Conservation (phyloP, 2,113 vertebrate genomes). For the Callorhinus ursinus region DNA sequence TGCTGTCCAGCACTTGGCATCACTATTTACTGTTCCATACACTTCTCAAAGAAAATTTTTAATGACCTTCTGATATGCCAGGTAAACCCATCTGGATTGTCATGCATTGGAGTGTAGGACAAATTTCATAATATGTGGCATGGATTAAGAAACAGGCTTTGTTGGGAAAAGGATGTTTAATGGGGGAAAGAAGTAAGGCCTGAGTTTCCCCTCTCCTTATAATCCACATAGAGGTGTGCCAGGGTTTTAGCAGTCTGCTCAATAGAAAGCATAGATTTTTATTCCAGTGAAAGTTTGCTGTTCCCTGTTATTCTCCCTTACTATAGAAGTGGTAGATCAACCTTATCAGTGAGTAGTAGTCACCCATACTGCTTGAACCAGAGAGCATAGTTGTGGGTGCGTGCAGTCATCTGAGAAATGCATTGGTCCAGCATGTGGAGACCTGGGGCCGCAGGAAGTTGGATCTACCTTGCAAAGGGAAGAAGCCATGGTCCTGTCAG, state of each 20-base stretch:
- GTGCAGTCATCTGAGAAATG: not conserved
- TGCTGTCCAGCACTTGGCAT: not conserved
- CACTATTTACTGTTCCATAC: not conserved
- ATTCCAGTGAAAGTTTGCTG: not conserved
- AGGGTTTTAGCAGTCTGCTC: not conserved
- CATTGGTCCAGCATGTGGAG: not conserved
- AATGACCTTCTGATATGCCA: slow-evolving; percentile 2
- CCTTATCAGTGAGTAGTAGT: not conserved
- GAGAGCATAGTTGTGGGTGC: not conserved
- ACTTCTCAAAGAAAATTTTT: not conserved
- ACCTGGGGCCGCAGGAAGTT: not conserved
- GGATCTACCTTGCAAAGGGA: not conserved
- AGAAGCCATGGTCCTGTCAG: not conserved
- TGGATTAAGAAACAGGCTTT: not conserved
- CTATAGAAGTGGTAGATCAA: not conserved
- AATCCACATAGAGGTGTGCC: not conserved
- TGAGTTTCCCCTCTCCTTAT: not conserved
- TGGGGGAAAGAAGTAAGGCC: not conserved
- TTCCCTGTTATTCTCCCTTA: not conserved
- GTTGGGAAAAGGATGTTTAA: not conserved
- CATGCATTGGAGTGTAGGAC: not conserved
- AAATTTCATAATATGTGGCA: not conserved
- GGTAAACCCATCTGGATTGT: not conserved
- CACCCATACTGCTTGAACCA: not conserved
- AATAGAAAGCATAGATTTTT: not conserved